These are phyloP conservation scores for Cariama cristata DNA, from an alignment of 2,113 vertebrate genomes.

Conservation along the genomic window DNA sequence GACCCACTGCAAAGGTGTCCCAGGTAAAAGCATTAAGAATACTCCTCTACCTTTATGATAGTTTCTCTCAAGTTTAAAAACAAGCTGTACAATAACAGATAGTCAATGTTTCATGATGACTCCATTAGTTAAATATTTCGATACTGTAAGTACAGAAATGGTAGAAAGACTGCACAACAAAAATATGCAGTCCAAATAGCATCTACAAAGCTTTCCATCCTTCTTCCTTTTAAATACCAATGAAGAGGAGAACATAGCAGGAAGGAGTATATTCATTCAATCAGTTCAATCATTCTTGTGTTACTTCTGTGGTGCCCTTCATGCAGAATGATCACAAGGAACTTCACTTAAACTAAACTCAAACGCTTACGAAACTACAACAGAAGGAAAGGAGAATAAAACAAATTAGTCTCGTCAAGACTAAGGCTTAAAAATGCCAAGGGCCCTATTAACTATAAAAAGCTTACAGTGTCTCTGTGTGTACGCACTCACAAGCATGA, in stretches of 20 bases:
- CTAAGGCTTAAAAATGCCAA: slow-evolving; percentile 63
- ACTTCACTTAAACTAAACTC: slow-evolving; percentile 58
- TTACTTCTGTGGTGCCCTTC: slow-evolving; percentile 28
- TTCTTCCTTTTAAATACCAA: slow-evolving; percentile 1
- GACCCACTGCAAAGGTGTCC: background rate
- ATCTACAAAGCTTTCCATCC: background rate
- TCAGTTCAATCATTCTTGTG: slow-evolving; percentile 32
- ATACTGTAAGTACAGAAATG: background rate
- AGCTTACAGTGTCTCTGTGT: slow-evolving; percentile 41
- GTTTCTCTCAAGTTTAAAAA: background rate
- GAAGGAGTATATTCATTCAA: background rate
- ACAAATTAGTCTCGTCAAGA: slow-evolving; percentile 60
- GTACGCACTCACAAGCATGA: background rate
- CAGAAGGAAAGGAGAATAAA: slow-evolving; percentile 73
- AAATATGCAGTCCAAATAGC: background rate
- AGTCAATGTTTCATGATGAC: background rate
- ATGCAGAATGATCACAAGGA: slow-evolving; percentile 50
- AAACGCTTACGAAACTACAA: slow-evolving; percentile 19
- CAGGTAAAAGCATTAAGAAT: background rate
- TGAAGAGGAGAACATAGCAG: background rate
- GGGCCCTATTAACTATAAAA: slow-evolving; percentile 64
- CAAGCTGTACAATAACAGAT: background rate
- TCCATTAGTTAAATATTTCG: background rate
- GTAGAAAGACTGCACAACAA: background rate
- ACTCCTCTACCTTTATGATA: background rate